Conservation (phyloP, 1,140 invertebrate species). For the Teleopsis dalmanni region DNA sequence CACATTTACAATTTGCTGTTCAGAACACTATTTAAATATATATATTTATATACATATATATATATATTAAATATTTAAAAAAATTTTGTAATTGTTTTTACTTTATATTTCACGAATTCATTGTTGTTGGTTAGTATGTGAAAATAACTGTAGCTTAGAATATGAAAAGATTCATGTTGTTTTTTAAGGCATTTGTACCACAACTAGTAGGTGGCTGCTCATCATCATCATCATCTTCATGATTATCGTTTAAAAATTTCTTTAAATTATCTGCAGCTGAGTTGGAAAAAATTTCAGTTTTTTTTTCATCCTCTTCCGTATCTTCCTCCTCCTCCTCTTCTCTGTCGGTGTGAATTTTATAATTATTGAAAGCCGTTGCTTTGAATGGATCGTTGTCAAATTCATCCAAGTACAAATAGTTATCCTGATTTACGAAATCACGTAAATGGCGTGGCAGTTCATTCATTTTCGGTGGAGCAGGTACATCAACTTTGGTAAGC, state of each 20-base stretch:
- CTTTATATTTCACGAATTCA: background rate
- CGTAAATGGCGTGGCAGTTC: conserved; percentile 29
- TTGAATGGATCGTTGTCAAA: conserved; percentile 24
- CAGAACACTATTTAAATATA: background rate
- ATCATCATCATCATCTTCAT: conserved; percentile 29
- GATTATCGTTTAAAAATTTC: conserved; percentile 22
- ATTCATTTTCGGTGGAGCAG: conserved; percentile 25
- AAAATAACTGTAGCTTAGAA: no score
- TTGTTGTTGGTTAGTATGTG: no score
- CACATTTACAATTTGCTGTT: background rate
- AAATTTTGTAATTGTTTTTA: background rate
- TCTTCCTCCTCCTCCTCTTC: background rate
- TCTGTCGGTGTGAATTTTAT: conserved; percentile 15
- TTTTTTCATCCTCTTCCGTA: background rate
- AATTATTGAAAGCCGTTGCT: conserved; percentile 5
- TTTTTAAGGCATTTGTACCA: conserved; percentile 32
- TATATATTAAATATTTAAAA: conserved; percentile 3
- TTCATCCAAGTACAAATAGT: conserved; percentile 31
- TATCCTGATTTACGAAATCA: conserved; percentile 34
- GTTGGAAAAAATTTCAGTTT: background rate
- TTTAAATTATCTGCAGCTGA: no score
- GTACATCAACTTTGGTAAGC: conserved; percentile 23
- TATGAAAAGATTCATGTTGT: conserved; percentile 39
- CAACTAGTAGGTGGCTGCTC: conserved; percentile 31
- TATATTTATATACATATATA: background rate